A percentile compares a stretch with the other conserved stretches of the same genome.
phyloP scores from a whole-genome alignment of 2,797 vertebrate genomes.

The Xyrichtys novacula region DNA sequence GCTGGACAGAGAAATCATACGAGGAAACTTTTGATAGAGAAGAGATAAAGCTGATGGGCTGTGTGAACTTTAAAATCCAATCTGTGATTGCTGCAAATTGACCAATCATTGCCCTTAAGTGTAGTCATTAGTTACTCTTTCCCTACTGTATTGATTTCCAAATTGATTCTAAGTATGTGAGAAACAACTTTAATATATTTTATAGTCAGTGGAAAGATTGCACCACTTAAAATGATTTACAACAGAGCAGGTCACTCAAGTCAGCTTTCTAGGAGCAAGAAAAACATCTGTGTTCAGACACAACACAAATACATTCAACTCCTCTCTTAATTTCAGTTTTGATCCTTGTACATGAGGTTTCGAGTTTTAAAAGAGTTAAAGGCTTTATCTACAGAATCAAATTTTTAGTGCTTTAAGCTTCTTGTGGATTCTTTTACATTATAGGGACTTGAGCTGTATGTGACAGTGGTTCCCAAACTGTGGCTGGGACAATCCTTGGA shows the following conservation, averaged over 20 bases:
- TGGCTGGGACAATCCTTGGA: too few species aligned
- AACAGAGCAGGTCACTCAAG: not conserved
- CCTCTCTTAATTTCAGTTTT: not conserved
- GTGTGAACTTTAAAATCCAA: slow-evolving; percentile 12
- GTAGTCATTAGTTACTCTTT: slow-evolving; percentile 1
- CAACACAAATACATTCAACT: not conserved
- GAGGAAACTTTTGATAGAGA: slow-evolving; percentile 1
- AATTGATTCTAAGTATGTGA: not conserved
- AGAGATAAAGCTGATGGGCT: slow-evolving; percentile 8
- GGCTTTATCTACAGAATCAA: too few species aligned
- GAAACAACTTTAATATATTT: not conserved
- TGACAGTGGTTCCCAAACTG: too few species aligned
- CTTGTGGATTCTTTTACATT: too few species aligned
- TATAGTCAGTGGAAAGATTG: not conserved
- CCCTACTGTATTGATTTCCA: not conserved
- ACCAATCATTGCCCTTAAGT: not conserved
- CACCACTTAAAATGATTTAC: slow-evolving; percentile 4
- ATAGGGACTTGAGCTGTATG: too few species aligned
- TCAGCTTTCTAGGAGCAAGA: slow-evolving; percentile 3
- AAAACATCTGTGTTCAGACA: slow-evolving; percentile 2
- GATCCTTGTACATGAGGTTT: too few species aligned
- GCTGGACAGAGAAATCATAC: slow-evolving; percentile 3
- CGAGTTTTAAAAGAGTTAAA: too few species aligned
- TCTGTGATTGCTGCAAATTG: not conserved
- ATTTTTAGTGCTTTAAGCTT: too few species aligned